phyloP scores from a whole-genome alignment of 2,888 invertebrate genomes.

The Synergus laeviventris region DNA sequence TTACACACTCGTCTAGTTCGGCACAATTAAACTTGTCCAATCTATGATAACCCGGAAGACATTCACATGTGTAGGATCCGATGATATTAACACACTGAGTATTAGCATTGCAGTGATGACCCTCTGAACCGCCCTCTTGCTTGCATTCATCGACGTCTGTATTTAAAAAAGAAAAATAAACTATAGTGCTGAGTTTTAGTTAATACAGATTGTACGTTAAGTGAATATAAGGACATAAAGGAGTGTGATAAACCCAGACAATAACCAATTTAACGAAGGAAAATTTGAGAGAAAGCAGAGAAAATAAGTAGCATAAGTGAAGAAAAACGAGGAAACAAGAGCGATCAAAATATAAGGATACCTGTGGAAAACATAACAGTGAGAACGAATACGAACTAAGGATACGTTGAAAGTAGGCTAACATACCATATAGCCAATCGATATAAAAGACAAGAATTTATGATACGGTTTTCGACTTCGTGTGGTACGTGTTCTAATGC shows the following conservation, averaged over 20 bases:
- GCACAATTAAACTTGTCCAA: constrained; percentile 88
- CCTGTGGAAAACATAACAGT: not conserved
- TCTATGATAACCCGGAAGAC: constrained; percentile 86
- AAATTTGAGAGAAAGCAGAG: not conserved
- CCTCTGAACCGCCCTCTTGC: constrained; percentile 85
- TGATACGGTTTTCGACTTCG: not conserved
- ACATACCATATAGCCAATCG: not conserved
- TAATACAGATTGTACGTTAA: not conserved
- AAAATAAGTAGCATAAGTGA: not conserved
- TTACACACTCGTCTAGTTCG: constrained; percentile 88
- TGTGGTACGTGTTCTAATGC: not conserved
- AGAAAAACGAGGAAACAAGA: not conserved
- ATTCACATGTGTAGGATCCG: constrained; percentile 91
- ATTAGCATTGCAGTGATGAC: constrained; percentile 91
- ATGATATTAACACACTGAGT: constrained; percentile 89
- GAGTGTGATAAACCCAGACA: too few species aligned
- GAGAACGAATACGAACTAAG: not conserved
- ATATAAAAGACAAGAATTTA: too few species aligned
- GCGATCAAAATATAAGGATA: not conserved
- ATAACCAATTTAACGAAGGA: not conserved
- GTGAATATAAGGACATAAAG: not conserved
- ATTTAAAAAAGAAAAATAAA: not conserved
- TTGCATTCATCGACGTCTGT: constrained; percentile 92
- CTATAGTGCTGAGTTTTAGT: not conserved
- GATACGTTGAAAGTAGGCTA: not conserved